phyloP scores from a whole-genome alignment of 2,797 vertebrate genomes.

The Micropoecilia bifurca region DNA sequence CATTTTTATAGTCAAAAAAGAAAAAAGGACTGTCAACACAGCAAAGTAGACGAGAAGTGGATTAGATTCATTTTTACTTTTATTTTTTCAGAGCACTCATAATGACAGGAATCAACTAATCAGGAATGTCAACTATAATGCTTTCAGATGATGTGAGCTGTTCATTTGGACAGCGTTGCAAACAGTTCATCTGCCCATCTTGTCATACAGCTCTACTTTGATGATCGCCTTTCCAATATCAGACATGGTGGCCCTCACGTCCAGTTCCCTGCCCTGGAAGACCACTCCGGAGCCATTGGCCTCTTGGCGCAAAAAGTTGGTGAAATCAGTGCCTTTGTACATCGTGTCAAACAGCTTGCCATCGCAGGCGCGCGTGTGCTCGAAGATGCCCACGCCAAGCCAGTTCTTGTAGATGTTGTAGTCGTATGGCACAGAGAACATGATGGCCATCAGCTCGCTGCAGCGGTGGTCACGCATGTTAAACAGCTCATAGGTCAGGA shows the following conservation, averaged over 20 bases:
- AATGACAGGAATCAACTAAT: not conserved
- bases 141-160: not conserved
- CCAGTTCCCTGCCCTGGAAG: conserved; percentile 17
- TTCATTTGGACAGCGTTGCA: not conserved
- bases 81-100: conserved; percentile 32
- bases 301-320: conserved; percentile 51
- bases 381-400: conserved; percentile 66
- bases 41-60: not conserved
- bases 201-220: conserved; percentile 71
- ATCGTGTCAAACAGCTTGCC: conserved; percentile 58
- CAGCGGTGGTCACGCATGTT: conserved; percentile 16
- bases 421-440: conserved; percentile 80
- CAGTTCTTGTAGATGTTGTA: conserved; percentile 76
- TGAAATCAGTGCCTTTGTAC: conserved; percentile 54
- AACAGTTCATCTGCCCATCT: conserved; percentile 22
- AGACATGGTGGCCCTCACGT: conserved; percentile 71
- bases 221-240: conserved; percentile 65
- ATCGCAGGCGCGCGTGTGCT: conserved; percentile 10
- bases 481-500: conserved; percentile 75
- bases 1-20: not conserved
- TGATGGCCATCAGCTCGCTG: conserved; percentile 58
- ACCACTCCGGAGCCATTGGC: conserved; percentile 55
- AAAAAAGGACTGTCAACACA: conserved; percentile 1
- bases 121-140: not conserved
- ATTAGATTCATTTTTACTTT: conserved; percentile 43